These are phyloP conservation scores for Miniopterus natalensis DNA, from an alignment of 2,113 vertebrate genomes.

Conservation along the genomic window DNA sequence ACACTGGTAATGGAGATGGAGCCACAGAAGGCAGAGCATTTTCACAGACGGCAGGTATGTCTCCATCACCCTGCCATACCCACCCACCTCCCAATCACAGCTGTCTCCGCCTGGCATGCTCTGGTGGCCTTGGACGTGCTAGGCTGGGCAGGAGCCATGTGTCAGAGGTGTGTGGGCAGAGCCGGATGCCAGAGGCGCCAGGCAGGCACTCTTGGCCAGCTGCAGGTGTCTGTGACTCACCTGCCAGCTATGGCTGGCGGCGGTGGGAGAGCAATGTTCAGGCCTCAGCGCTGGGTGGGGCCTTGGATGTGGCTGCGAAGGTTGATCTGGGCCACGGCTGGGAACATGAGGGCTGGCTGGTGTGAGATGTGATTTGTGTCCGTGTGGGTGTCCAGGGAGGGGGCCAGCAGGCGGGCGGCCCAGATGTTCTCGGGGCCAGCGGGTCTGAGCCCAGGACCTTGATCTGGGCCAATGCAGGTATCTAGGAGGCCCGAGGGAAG, in stretches of 20 bases:
- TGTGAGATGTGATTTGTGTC: neutral
- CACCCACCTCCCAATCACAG: neutral
- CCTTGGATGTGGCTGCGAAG: neutral
- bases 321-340: neutral
- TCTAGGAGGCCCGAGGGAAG: fast-evolving
- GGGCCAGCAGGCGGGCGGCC: fast-evolving
- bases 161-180: neutral
- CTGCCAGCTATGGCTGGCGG: fast-evolving
- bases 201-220: neutral
- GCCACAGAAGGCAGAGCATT: neutral
- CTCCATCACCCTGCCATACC: neutral
- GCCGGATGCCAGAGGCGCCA: neutral
- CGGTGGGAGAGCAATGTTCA: neutral
- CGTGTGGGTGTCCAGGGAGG: neutral
- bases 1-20: neutral
- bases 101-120: neutral
- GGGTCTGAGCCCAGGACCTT: neutral
- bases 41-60: neutral
- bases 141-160: fast-evolving
- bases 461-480: neutral
- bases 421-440: neutral
- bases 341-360: neutral
- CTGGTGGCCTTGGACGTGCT: neutral
- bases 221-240: neutral
- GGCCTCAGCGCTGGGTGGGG: neutral